Evolutionary conservation across 1,140 invertebrate genomes (phyloP).

Genomic region (Trissolcus basalis): DNA sequence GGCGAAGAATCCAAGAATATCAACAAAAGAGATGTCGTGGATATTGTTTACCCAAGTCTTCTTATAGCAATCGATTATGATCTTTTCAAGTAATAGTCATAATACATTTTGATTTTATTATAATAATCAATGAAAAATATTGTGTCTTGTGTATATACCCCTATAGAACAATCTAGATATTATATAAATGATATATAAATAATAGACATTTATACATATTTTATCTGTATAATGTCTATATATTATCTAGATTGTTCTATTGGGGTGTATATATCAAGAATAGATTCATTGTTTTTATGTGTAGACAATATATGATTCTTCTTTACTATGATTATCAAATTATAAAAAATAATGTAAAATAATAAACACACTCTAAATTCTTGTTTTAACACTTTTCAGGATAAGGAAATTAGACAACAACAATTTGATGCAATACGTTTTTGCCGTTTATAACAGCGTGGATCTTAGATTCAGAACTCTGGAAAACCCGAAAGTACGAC

Average conservation of each 20-base stretch:
- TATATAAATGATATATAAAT: no score
- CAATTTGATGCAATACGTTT: slow-evolving; percentile 18
- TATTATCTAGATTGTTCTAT: no score
- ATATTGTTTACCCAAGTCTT: slow-evolving; percentile 15
- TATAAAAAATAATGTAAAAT: no score
- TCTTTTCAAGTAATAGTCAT: slow-evolving; percentile 22
- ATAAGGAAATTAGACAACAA: not conserved
- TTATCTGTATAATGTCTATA: no score
- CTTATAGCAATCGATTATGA: slow-evolving; percentile 8
- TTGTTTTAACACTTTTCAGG: slow-evolving; percentile 15
- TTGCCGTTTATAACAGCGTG: slow-evolving; percentile 16
- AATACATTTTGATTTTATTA: no score
- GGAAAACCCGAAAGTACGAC: slow-evolving; percentile 2
- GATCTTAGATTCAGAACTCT: slow-evolving; percentile 12
- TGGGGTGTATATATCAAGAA: not conserved
- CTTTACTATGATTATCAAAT: no score
- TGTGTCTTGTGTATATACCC: no score
- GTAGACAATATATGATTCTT: no score
- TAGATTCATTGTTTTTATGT: no score
- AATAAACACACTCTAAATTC: no score
- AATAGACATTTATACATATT: no score
- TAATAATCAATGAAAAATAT: not conserved
- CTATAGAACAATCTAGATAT: no score
- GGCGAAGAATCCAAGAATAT: not conserved
- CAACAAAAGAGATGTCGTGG: not conserved